Conservation (phyloP, 1,140 invertebrate genomes). For the Cydia splendana region DNA sequence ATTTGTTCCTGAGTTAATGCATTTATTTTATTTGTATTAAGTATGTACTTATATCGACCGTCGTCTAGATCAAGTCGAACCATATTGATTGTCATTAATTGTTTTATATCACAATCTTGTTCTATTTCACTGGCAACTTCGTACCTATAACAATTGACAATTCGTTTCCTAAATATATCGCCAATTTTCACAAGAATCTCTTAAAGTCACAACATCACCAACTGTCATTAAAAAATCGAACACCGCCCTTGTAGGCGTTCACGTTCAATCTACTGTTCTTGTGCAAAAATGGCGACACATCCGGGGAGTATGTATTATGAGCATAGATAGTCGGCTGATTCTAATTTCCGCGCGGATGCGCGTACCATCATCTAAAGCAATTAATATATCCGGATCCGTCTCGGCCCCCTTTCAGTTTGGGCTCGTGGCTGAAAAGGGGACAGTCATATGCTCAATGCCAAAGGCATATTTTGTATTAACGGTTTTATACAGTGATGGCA, state of each 20-base stretch:
- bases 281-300: slow-evolving; percentile 30
- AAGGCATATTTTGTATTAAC: neutral
- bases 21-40: too few species aligned
- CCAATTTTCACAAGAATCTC: neutral
- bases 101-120: too few species aligned
- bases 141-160: too few species aligned
- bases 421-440: slow-evolving; percentile 29
- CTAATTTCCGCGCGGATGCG: slow-evolving; percentile 66
- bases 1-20: too few species aligned
- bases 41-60: too few species aligned
- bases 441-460: slow-evolving; percentile 11
- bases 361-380: slow-evolving; percentile 56
- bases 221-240: neutral
- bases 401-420: slow-evolving; percentile 45
- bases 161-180: too few species aligned
- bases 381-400: slow-evolving; percentile 63
- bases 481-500: neutral
- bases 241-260: neutral
- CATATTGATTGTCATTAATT: too few species aligned
- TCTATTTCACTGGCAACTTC: too few species aligned
- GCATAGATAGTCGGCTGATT: slow-evolving; percentile 42
- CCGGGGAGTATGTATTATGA: slow-evolving; percentile 16
- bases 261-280: neutral
- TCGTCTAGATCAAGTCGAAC: too few species aligned
- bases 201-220: neutral